Base-by-base conservation (phyloP, 2,797 vertebrate species). In the Mallotus villosus region DNA sequence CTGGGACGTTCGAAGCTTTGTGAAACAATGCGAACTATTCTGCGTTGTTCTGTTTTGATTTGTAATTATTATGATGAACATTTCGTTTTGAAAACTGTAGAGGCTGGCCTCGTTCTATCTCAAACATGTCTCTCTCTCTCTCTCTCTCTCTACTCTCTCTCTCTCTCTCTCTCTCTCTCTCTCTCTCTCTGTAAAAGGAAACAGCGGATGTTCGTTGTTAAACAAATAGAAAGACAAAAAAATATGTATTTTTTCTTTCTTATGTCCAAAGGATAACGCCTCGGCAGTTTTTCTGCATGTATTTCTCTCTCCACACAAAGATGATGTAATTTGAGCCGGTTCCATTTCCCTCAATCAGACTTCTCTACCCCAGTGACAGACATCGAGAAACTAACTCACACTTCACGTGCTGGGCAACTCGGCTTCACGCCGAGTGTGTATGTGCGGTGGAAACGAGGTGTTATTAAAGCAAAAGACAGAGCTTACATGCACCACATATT, bases 41-140 rank as follows among this genome's bases (percentile, higher is more conserved):
- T 96, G 96, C 96, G 92, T 80, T 92, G 93, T 93, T 94, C 72
- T 93, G 92, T 93, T 94, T 95, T 94, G 93, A 94, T 92, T 93
- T 89, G 74, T 93, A 92, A 84, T 95, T 95, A 92, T 92, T 92
- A 92, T 84, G 87, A 74, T 93, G 91, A 87, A 79, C 88, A 90
- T 93, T 94, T 94, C 86, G 90, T 93, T 94, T 91, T 82, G 85
- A 87, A 87, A 93, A 74, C 83, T 91, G 93, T 92, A 94, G 97
- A 97, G 97, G 97, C 97, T 95, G 97, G 96, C 95, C 97, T 97
- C 97, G 94, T 91, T 95, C 92, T 94, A 91, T 89, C 93, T 93
- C 91, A 92, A 90, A 92, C 91, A 92, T 90, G 90, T 88, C 90
- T 53, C 92, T n/a, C 51, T 51, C 49, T 51, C 2, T 29, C 0